Conservation (phyloP, 2,888 invertebrate species). For the Heteromyza rotundicornis region DNA sequence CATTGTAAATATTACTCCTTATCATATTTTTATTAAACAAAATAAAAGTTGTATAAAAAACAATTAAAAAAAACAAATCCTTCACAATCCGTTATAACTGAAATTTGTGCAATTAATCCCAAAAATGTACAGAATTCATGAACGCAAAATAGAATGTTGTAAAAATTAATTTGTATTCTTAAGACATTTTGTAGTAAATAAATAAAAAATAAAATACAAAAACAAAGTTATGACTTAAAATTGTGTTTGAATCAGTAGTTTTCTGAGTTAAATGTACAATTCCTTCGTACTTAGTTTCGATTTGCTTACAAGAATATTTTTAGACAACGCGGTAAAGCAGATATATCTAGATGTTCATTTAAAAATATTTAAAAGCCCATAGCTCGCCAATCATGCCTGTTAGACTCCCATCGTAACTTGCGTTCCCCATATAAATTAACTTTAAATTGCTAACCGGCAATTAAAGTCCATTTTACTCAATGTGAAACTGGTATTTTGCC, state of each 20-base stretch:
- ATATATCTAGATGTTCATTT: too few relatives aligned
- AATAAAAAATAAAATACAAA: slow-evolving; percentile 29
- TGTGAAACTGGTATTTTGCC: too few relatives aligned
- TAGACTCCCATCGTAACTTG: too few relatives aligned
- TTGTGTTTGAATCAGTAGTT: not conserved
- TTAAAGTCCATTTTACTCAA: too few relatives aligned
- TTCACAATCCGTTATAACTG: slow-evolving; percentile 28
- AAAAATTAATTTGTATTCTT: slow-evolving; percentile 33
- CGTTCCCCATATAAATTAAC: too few relatives aligned
- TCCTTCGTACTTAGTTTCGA: too few relatives aligned
- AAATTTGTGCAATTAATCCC: slow-evolving; percentile 35
- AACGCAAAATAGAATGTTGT: slow-evolving; percentile 32
- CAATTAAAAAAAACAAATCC: slow-evolving; percentile 10
- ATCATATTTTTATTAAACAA: slow-evolving; percentile 7
- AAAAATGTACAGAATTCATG: slow-evolving; percentile 30
- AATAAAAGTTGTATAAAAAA: too few relatives aligned
- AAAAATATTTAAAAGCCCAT: too few relatives aligned
- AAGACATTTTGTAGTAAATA: slow-evolving; percentile 41
- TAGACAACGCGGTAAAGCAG: too few relatives aligned
- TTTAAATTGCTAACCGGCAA: too few relatives aligned
- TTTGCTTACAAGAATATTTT: too few relatives aligned
- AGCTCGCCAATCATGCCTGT: too few relatives aligned
- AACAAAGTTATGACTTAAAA: not conserved
- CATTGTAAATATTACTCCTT: slow-evolving; percentile 26
- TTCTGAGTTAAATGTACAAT: not conserved